phyloP scores from a whole-genome alignment of 30 jellyfish, hydroid and myxozoan genomes.

The Turritopsis rubra region DNA sequence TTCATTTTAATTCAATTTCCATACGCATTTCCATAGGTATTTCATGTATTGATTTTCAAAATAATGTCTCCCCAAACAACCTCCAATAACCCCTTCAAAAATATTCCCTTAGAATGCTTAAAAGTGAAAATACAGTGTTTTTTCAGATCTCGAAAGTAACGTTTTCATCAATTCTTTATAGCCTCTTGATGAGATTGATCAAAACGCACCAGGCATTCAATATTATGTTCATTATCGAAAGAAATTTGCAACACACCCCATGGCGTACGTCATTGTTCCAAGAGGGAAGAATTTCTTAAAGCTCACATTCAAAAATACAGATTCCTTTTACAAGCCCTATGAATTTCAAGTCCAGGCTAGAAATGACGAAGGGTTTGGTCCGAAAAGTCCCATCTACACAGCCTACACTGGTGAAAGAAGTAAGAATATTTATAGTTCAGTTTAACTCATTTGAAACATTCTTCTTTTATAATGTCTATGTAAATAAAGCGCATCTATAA shows the following conservation, averaged over 20 bases:
- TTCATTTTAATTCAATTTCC: too few relatives aligned
- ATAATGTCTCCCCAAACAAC: too few relatives aligned
- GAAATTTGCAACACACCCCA: slow-evolving; percentile 30
- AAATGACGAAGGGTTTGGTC: slow-evolving; percentile 77
- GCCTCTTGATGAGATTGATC: slow-evolving; percentile 58
- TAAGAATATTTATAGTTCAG: slow-evolving; percentile 24
- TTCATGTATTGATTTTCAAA: too few relatives aligned
- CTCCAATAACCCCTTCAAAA: too few relatives aligned
- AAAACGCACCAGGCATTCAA: slow-evolving; percentile 73
- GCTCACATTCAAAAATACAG: neutral
- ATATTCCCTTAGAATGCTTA: too few relatives aligned
- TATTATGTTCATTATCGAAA: slow-evolving; percentile 68
- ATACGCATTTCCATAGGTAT: too few relatives aligned
- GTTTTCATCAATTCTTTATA: slow-evolving; percentile 8
- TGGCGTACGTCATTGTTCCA: slow-evolving; percentile 45
- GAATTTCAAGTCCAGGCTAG: slow-evolving; percentile 80
- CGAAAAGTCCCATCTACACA: slow-evolving; percentile 58
- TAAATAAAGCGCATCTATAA: too few relatives aligned
- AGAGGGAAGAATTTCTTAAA: slow-evolving; percentile 25
- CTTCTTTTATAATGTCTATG: too few relatives aligned
- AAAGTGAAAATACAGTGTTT: too few relatives aligned
- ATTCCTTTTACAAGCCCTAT: slow-evolving; percentile 57
- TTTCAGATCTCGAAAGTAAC: too few relatives aligned
- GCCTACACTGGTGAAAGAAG: slow-evolving; percentile 95
- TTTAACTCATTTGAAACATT: slow-evolving; percentile 1